Evolutionary conservation across 2,888 invertebrate genomes (phyloP), one percentile per base, ranked within the genome.

Genomic region (Exocentrus adspersus): DNA sequence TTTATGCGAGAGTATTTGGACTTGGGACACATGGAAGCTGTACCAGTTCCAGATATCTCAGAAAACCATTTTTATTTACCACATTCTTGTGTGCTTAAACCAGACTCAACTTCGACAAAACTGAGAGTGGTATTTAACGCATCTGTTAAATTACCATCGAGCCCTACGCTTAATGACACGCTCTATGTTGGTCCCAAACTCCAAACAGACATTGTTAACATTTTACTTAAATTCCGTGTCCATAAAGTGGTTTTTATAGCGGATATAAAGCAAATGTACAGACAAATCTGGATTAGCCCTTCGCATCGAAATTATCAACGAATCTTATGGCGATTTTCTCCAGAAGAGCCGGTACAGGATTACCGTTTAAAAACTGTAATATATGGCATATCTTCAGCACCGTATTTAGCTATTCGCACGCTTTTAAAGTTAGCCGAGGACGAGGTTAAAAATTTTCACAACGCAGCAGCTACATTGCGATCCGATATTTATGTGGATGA

Each of bases 231-330:
- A 7, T 54, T 42, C 12, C 42, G 41, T 6, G n/a, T 42, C 1
- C 54, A 54, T 24, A 4, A 42, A 42, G 2, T 24, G 9, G 42
- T 42, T 4, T 12, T 54, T 7, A 42, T 16, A n/a, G 42, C 54
- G 7, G 54, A 54, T 16, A 54, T 54, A 1, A 24, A 42, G 21
- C 41, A 54, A 54, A 42, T 41, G 54, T 54, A 42, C 14, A 32
- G 54, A 10, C 43, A 43, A 20, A 54, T 54, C 16, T 20, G 20
- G 2, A 16, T 54, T 10, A 7, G 6, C 4, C 7, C 9, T 2
- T 9, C 19, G 2, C 24, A 54, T 20, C 2, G 21, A 21, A 20
- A 45, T 19, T 48, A 28, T 16, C 28, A 48, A 28, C 17, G 24
- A 24, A 28, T 48, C 19, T 7, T 28, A 1, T 48, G 28, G 28